These are phyloP conservation scores for Holothuria glaberrima DNA, from an alignment of 35 echinoderm and acorn worm species.

Conservation along the genomic window DNA sequence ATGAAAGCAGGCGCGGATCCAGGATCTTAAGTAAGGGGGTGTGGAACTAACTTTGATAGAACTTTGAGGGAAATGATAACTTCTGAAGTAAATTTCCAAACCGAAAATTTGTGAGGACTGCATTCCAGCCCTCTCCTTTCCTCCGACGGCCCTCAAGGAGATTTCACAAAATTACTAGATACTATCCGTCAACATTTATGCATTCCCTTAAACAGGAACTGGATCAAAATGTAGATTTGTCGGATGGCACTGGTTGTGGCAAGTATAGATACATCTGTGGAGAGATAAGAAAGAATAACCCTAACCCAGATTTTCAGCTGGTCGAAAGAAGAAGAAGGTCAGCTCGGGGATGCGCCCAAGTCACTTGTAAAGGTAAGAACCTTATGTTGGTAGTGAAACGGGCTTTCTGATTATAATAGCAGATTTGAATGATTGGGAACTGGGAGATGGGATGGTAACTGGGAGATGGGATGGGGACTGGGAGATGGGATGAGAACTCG, in stretches of 20 bases:
- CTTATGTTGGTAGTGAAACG: neutral
- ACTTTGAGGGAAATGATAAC: too few species aligned
- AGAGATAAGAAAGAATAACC: conserved; percentile 34
- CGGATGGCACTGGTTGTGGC: conserved; percentile 9
- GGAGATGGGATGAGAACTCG: too few species aligned
- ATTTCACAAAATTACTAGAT: neutral
- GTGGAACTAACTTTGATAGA: too few species aligned
- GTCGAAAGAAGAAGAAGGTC: neutral
- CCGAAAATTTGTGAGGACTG: too few species aligned
- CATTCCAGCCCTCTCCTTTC: too few species aligned
- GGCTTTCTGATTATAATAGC: neutral
- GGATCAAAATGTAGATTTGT: conserved; percentile 42
- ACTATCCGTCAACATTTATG: neutral
- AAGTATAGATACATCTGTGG: conserved; percentile 39
- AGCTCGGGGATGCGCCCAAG: conserved; percentile 35
- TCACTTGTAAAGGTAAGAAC: conserved; percentile 38
- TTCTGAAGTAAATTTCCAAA: too few species aligned
- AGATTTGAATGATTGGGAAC: too few species aligned
- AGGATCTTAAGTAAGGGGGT: too few species aligned
- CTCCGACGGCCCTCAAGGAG: too few species aligned
- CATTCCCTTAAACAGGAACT: neutral
- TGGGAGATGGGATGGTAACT: too few species aligned
- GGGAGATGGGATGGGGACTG: too few species aligned
- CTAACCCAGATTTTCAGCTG: conserved; percentile 43
- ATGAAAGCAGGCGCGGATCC: too few species aligned